A percentile compares a stretch with the other conserved stretches of the same genome.
Conservation (phyloP, 2,888 invertebrate genomes). For the Argyra leucocephala region DNA sequence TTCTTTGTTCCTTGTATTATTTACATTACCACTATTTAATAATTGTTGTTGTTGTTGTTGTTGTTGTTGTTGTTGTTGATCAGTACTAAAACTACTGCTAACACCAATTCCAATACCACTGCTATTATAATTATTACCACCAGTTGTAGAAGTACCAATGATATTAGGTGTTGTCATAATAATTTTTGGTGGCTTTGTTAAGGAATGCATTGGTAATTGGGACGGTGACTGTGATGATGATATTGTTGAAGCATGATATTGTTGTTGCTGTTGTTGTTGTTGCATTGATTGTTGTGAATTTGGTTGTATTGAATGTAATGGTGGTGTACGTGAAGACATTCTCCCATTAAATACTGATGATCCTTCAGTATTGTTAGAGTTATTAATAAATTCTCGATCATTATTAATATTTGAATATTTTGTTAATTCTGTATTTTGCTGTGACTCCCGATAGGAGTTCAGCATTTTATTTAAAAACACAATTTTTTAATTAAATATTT, state of each 20-base stretch:
- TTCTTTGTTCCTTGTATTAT: slow-evolving; percentile 14
- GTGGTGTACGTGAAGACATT: not conserved
- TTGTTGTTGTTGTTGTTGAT: slow-evolving; percentile 12
- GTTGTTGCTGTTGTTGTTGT: slow-evolving; percentile 11
- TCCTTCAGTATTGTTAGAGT: not conserved
- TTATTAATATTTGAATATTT: slow-evolving; percentile 2
- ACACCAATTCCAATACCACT: too few relatives aligned
- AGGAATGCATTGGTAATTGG: not conserved
- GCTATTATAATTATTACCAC: slow-evolving; percentile 16
- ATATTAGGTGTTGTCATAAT: not conserved
- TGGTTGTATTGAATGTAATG: not conserved
- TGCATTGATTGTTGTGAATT: slow-evolving; percentile 13
- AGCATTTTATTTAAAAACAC: slow-evolving; percentile 21
- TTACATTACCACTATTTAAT: not conserved
- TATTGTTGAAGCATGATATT: not conserved
- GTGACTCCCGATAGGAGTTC: slow-evolving; percentile 23
- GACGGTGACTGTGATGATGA: not conserved
- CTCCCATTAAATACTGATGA: not conserved
- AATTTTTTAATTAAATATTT: slow-evolving; percentile 7
- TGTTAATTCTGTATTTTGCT: slow-evolving; percentile 17
- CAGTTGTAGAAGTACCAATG: slow-evolving; percentile 17
- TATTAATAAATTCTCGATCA: not conserved
- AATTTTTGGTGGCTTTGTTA: not conserved
- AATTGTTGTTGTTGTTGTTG: not conserved
- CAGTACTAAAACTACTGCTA: slow-evolving; percentile 14